A percentile compares a stretch with the other conserved stretches of the same genome.
Evolutionary conservation across 1,140 invertebrate genomes (phyloP).

Genomic region (Diachasmimorpha longicaudata): DNA sequence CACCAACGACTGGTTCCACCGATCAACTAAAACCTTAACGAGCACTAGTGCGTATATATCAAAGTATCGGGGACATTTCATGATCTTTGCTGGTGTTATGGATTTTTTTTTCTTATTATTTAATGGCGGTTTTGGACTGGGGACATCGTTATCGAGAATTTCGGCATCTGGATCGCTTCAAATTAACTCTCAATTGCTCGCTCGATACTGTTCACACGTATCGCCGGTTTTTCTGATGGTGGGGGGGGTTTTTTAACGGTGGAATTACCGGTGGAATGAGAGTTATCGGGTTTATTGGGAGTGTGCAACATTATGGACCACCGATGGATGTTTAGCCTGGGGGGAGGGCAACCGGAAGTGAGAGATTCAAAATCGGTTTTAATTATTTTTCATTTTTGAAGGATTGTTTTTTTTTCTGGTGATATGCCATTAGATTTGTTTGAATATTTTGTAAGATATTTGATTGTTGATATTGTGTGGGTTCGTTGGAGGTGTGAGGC

Average conservation of each 20-base stretch:
- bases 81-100: not conserved
- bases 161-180: not conserved
- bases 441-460: too few relatives aligned
- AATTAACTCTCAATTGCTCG: not conserved
- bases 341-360: too few relatives aligned
- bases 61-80: not conserved
- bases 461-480: too few relatives aligned
- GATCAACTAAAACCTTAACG: slow-evolving; percentile 12
- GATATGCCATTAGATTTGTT: too few relatives aligned
- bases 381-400: too few relatives aligned
- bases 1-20: not conserved
- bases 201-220: not conserved
- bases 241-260: too few relatives aligned
- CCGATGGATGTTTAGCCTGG: not conserved
- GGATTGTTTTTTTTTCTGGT: too few relatives aligned
- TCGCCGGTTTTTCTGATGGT: not conserved
- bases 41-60: not conserved
- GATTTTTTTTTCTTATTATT: not conserved
- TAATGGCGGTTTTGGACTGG: not conserved
- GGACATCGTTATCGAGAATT: not conserved
- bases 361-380: too few relatives aligned
- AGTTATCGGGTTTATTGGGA: not conserved
- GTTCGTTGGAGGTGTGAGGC: too few relatives aligned
- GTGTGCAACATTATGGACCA: not conserved
- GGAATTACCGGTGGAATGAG: not conserved